Base-by-base conservation (phyloP, 53 echinoderm and acorn worm species). In the Temnopleurus reevesii region DNA sequence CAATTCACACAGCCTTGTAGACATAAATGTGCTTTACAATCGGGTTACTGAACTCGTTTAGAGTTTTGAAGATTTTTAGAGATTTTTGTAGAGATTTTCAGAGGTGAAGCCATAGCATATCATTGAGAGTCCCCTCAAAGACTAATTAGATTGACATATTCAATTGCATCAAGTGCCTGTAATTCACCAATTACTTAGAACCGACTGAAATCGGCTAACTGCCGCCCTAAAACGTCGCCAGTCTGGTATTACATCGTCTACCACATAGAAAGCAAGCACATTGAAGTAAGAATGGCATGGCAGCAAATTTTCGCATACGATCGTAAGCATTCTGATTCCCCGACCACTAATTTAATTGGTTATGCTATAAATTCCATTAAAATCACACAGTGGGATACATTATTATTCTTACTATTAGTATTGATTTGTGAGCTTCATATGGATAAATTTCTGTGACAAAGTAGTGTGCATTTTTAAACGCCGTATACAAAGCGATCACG, bases 141-240 rank as follows among this genome's bases (percentile, higher is more conserved):
- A 10, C 46, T 79, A 79, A 79, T 79, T 79, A 19, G 28, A 79
- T 79, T 46, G 79, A 49, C n/a, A n/a, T 46, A 5, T 47, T 28
- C 79, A 79, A 79, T 79, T 79, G 49, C 79, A 18, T 4, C 9
- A 47, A 79, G 45, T 15, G 79, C 29, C 76, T 79, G 29, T 49
- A 76, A 76, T 76, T 76, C 43, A 9, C 76, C 76, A 76, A 76
- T 76, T 76, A 76, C 76, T n/a, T 41, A 45, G 49, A 79, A 79
- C 13, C 29, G 49, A 17, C 12, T 79, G 79, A 30, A 49, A 79
- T 41, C 41, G 15, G 21, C 19, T 38, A 36, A 66, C 18, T 36
- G 41, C 41, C 21, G 36, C 41, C 41, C 38, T 41, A 17, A 71
- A 71, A 71, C 19, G 71, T 71, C 71, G 71, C 41, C 71, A 71